phyloP scores from a whole-genome alignment of 2,888 invertebrate genomes.

The Neoaliturus tenellus region DNA sequence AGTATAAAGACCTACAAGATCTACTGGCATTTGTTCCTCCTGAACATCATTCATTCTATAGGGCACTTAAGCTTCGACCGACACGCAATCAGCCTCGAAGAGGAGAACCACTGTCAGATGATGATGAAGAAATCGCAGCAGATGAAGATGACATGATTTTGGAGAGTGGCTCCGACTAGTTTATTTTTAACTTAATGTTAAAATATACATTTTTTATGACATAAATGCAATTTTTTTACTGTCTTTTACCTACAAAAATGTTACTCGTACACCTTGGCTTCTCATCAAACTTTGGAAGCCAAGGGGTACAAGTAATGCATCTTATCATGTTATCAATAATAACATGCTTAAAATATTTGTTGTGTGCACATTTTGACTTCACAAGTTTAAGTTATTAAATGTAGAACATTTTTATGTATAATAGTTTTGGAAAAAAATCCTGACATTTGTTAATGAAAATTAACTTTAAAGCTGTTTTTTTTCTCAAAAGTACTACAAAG shows the following conservation, averaged over 20 bases:
- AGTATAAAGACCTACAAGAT: conserved; percentile 46
- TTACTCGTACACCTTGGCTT: not conserved
- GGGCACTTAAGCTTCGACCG: not conserved
- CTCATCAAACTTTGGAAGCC: not conserved
- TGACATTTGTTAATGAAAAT: too few species aligned
- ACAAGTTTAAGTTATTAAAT: too few species aligned
- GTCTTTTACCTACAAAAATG: not conserved
- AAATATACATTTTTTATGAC: not conserved
- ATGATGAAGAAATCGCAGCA: not conserved
- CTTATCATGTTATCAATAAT: not conserved
- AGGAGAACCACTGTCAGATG: not conserved
- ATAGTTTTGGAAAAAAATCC: too few species aligned
- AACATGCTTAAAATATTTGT: too few species aligned
- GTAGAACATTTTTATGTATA: too few species aligned
- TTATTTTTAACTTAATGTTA: not conserved
- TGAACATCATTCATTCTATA: conserved; percentile 37
- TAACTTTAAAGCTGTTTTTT: not conserved
- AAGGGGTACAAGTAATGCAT: conserved; percentile 33
- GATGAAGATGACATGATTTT: not conserved
- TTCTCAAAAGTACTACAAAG: not conserved
- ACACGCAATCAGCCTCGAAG: not conserved
- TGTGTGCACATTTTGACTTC: too few species aligned
- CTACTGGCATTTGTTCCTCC: conserved; percentile 42
- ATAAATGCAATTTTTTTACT: not conserved
- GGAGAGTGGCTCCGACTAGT: not conserved